Conservation (phyloP, 2,888 invertebrate genomes). For the Cantharis nigra region DNA sequence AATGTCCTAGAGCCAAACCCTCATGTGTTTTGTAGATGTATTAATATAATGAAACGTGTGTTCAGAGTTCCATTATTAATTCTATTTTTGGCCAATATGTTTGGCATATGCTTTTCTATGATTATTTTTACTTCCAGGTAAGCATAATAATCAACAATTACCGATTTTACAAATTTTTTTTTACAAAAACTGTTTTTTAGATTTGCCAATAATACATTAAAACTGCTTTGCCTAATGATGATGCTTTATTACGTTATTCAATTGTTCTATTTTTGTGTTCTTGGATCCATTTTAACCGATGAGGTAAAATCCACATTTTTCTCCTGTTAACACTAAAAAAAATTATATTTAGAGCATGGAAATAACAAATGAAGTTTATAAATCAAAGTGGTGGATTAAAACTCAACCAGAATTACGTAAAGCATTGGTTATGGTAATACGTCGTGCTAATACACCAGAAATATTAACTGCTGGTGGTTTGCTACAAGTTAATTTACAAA, state of each 20-base stretch:
- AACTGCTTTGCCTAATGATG: neutral
- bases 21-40: neutral
- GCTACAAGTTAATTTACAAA: neutral
- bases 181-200: neutral
- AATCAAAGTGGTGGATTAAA: neutral
- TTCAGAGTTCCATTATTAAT: neutral
- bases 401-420: neutral
- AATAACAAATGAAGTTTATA: neutral
- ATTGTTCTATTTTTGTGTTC: neutral
- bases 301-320: neutral
- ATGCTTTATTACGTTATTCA: neutral
- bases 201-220: neutral
- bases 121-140: neutral
- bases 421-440: neutral
- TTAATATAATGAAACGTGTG: neutral
- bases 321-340: neutral
- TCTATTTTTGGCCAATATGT: neutral
- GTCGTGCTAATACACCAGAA: neutral
- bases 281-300: neutral
- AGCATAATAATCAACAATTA: neutral
- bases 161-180: neutral
- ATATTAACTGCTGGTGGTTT: conserved; percentile 2
- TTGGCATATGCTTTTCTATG: neutral
- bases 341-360: neutral
- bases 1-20: too few relatives aligned